These are phyloP conservation scores for Drosophila parvula DNA, from an alignment of 1,140 invertebrate species.

Conservation along the genomic window DNA sequence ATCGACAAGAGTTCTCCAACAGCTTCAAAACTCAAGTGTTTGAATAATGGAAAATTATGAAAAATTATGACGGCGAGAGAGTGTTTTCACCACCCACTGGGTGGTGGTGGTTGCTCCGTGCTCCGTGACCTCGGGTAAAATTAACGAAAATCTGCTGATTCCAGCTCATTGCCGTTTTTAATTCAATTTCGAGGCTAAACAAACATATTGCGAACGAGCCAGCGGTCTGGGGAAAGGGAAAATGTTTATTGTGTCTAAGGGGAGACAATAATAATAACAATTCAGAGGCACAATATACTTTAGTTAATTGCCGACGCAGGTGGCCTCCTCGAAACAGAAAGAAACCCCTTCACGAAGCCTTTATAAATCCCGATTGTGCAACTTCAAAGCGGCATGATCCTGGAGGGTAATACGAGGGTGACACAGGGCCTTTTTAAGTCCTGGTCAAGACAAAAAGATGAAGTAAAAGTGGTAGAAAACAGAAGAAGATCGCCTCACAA, in stretches of 20 bases:
- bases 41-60: conserved; percentile 82
- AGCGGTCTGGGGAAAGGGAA: not conserved
- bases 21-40: conserved; percentile 64
- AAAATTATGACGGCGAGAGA: conserved; percentile 73
- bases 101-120: conserved; percentile 14
- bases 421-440: conserved; percentile 42
- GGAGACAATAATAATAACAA: conserved; percentile 55
- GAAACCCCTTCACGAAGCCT: conserved; percentile 30
- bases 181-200: conserved; percentile 79
- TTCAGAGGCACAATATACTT: conserved; percentile 44
- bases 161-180: conserved; percentile 84
- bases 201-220: conserved; percentile 49
- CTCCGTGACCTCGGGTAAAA: conserved; percentile 54
- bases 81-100: conserved; percentile 21
- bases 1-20: conserved; percentile 45
- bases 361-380: conserved; percentile 68
- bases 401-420: conserved; percentile 29
- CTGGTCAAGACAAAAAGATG: conserved; percentile 34
- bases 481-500: conserved; percentile 24
- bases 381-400: conserved; percentile 71
- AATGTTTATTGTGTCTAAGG: conserved; percentile 57
- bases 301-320: conserved; percentile 77
- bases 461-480: conserved; percentile 20
- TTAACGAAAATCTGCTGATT: conserved; percentile 84
- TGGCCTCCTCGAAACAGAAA: conserved; percentile 39